Conservation (phyloP, 53 echinoderm and acorn worm species). For the Henricia sp. region DNA sequence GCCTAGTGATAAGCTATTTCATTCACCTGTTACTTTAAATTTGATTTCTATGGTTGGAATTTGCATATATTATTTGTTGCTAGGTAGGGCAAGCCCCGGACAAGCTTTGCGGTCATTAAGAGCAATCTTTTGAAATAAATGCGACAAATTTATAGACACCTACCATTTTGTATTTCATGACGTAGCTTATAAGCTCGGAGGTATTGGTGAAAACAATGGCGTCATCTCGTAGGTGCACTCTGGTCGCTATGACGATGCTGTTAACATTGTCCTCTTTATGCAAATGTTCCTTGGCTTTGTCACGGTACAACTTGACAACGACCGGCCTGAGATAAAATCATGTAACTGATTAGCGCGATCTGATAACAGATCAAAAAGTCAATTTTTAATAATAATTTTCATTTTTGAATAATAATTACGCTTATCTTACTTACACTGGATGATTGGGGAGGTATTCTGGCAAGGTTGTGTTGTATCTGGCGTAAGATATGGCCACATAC, state of each 20-base stretch:
- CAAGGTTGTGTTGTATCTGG: constrained; percentile 74
- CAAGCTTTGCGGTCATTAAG: too few species aligned
- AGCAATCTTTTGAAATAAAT: too few species aligned
- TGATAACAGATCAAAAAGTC: too few species aligned
- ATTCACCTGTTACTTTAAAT: too few species aligned
- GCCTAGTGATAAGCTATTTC: too few species aligned
- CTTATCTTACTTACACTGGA: constrained; percentile 85
- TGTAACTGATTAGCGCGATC: neutral
- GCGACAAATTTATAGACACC: too few species aligned
- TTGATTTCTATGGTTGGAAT: too few species aligned
- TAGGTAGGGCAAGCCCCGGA: too few species aligned
- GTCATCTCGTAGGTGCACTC: constrained; percentile 69
- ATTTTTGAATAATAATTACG: neutral
- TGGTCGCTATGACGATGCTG: constrained; percentile 72
- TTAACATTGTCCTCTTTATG: constrained; percentile 95
- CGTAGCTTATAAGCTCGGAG: constrained; percentile 71
- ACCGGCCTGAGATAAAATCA: constrained; percentile 60
- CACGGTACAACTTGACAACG: constrained; percentile 80
- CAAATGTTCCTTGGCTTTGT: constrained; percentile 77
- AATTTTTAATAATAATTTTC: too few species aligned
- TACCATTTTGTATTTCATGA: constrained; percentile 76
- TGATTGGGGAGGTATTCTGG: constrained; percentile 88
- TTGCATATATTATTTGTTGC: too few species aligned
- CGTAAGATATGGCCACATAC: constrained; percentile 66
- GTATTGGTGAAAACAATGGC: constrained; percentile 58